Conservation (phyloP, 2,797 vertebrate species). For the Sternotherus odoratus region DNA sequence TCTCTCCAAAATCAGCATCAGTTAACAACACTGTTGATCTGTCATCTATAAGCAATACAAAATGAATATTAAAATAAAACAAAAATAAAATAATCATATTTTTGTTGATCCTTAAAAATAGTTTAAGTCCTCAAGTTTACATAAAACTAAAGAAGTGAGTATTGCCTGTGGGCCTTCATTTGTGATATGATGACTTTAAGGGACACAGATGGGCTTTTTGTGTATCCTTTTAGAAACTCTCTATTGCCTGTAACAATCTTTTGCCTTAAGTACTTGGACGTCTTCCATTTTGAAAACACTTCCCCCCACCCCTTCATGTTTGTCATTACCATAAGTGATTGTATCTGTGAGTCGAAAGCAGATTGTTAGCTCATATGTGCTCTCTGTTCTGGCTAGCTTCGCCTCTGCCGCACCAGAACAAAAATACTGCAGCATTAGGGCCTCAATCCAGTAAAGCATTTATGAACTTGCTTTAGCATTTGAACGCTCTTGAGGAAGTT, state of each 20-base stretch:
- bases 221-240: background rate
- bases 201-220: background rate
- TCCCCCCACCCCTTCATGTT: background rate
- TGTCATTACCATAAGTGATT: background rate
- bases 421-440: too few species aligned
- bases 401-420: background rate
- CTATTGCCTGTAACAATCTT: background rate
- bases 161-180: background rate
- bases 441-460: background rate
- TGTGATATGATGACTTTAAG: background rate
- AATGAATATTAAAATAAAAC: background rate
- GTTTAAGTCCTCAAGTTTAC: background rate
- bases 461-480: background rate
- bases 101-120: background rate
- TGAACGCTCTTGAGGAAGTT: rapidly evolving
- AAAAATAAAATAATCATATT: too few species aligned
- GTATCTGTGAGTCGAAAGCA: background rate
- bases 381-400: background rate
- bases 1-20: conserved; percentile 97
- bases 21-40: conserved; percentile 96
- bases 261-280: background rate
- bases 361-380: too few species aligned
- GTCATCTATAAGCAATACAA: conserved; percentile 85
- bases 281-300: background rate
- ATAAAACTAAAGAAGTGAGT: background rate